Evolutionary conservation across 2,888 invertebrate genomes (phyloP), one percentile per base, ranked within the genome.

Genomic region (Cheiracanthium punctorium): DNA sequence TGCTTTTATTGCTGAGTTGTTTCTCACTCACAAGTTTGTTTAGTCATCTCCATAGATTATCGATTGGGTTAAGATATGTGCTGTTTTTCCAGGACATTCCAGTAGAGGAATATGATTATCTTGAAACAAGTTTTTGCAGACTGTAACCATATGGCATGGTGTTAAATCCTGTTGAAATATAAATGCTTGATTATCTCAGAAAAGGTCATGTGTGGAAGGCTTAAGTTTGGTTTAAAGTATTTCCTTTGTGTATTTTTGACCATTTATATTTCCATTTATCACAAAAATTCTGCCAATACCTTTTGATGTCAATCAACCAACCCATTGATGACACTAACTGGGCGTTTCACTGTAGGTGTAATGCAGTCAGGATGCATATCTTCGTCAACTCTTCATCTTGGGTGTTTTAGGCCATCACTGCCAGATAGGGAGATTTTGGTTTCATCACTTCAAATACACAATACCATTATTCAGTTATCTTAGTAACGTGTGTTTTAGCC

Each of bases 231-330:
- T 4, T 37, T 7, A 7, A 37, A 37, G 37, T 37, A 37, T 37
- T 37, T 37, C 37, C 37, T 37, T 37, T 37, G 4, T 10, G 10
- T 37, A 37, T 72, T 43, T 7, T 72, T 33, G 52, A 1, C 5
- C 43, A 72, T 72, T 41, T 43, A 72, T 0, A 72, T 12, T 72
- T 17, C 43, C 41, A 37, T 43, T 72, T 32, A 43, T 43, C 24
- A 72, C 72, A 24, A 20, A 28, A 48, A 73, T 73, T 52, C 73
- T 73, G 48, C 48, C 73, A 10, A 73, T n/a, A 73, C 24, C 52
- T 73, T 30, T 73, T 48, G 24, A 48, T 43, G 41, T 71, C 28
- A 41, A 37, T n/a, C 71, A 71, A 71, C 28, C 41, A 37, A 71
- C 28, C n/a, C 8, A 37, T 37, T 37, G 41, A 71, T 37, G 29